Evolutionary conservation across 2,888 invertebrate genomes (phyloP), one percentile per base, ranked within the genome.

Genomic region (Ennomos quercinarius): DNA sequence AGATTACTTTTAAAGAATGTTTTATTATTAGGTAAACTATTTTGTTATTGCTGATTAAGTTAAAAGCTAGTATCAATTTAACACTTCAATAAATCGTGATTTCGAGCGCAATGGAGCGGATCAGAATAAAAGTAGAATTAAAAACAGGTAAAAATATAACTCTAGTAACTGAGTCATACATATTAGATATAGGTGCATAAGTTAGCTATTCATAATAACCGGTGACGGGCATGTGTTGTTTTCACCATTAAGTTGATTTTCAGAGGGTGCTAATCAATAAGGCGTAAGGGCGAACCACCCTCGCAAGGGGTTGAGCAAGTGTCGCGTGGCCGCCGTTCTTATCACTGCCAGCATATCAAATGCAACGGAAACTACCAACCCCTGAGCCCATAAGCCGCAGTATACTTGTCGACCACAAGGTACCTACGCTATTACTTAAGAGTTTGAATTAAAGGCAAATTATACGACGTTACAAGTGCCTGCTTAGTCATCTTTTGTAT

Each of bases 311-410:
- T 89, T 87, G 84, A 81, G 76, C 80, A 84, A 86, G 87, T 91
- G 89, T 88, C 89, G 90, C 86, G 88, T 89, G 89, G 88, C 80
- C 81, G 78, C 72, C 76, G 68, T 71, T 72, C 85, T 90, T 91
- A 91, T 91, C 91, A 84, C 78, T 69, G 79, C 78, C 83, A 80
- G 87, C 87, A 89, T 89, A 91, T 92, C 91, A 90, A 90, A 89
- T 84, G 78, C 75, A 78, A 72, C 81, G 84, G 84, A 82, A 83
- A 84, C 83, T 77, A 81, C 70, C 75, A 73, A 71, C 83, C 84
- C 83, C 78, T 74, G 76, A 72, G 72, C 74, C 77, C 74, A 76
- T 73, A 73, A 71, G 60, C 66, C 61, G 62, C 64, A 63, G 41
- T 66, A 61, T 65, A 65, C 61, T 59, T 52, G 59, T 63, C 62